phyloP scores from a whole-genome alignment of 2,113 vertebrate species.

The Gopherus flavomarginatus region DNA sequence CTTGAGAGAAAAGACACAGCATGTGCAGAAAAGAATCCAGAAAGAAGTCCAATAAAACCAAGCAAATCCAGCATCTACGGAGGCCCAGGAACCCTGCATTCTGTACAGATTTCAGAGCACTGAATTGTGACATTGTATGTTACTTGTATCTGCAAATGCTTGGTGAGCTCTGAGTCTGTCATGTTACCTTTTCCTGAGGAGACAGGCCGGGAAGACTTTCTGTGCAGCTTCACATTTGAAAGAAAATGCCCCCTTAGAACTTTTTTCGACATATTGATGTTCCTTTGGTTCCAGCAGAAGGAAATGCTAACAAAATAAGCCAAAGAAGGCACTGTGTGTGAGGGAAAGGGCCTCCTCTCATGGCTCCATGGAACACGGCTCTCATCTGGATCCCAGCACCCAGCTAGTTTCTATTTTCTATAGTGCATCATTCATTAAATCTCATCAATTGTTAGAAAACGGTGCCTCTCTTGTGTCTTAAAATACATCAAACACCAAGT shows the following conservation, averaged over 20 bases:
- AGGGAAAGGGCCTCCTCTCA: constrained; percentile 41
- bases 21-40: neutral
- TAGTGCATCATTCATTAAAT: constrained; percentile 73
- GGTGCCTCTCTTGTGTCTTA: neutral
- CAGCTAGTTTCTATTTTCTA: constrained; percentile 76
- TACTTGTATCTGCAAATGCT: neutral
- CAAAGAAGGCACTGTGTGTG: neutral
- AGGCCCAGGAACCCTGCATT: accelerated
- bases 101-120: accelerated
- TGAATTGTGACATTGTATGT: neutral
- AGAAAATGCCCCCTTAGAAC: constrained; percentile 28
- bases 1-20: constrained; percentile 18
- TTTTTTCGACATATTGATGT: constrained; percentile 12
- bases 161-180: constrained; percentile 68
- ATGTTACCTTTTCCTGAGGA: neutral
- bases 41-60: neutral
- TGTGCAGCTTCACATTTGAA: constrained; percentile 1
- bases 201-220: constrained; percentile 9
- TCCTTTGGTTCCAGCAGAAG: constrained; percentile 49
- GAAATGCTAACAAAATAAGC: constrained; percentile 41
- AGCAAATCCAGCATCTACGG: neutral
- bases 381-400: constrained; percentile 63
- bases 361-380: constrained; percentile 38
- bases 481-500: neutral
- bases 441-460: constrained; percentile 72